Evolutionary conservation across 2,113 vertebrate species (phyloP).

Genomic region (Cromileptes altivelis): DNA sequence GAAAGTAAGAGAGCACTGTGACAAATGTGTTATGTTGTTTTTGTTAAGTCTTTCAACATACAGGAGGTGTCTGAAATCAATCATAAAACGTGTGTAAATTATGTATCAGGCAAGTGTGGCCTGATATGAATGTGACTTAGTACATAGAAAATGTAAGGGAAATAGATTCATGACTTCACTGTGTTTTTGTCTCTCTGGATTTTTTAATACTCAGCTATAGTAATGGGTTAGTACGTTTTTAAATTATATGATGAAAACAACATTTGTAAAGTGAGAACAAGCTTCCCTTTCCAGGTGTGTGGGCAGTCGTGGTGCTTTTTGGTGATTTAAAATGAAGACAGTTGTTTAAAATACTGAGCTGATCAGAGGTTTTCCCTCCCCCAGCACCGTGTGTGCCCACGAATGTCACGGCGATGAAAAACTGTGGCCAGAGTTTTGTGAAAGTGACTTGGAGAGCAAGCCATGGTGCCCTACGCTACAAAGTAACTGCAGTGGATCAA

Average conservation of each 20-base stretch:
- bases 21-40: background rate
- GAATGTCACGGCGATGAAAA: conserved; percentile 55
- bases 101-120: background rate
- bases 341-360: background rate
- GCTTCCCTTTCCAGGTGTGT: no score
- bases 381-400: conserved; percentile 82
- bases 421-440: conserved; percentile 67
- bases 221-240: no score
- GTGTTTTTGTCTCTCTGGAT: no score
- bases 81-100: background rate
- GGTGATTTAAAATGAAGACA: background rate
- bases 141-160: background rate
- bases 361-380: conserved; percentile 13
- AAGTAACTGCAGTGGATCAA: conserved; percentile 44
- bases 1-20: conserved; percentile 70
- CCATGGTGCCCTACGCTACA: conserved; percentile 71
- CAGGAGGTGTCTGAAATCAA: background rate
- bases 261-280: no score
- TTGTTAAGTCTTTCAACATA: background rate
- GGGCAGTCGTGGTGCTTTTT: background rate
- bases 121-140: background rate
- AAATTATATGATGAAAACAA: no score
- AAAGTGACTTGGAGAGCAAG: conserved; percentile 78
- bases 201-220: no score
- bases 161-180: no score